Evolutionary conservation across 2,888 invertebrate genomes (phyloP), one percentile per base, ranked within the genome.

Genomic region (Actias luna): DNA sequence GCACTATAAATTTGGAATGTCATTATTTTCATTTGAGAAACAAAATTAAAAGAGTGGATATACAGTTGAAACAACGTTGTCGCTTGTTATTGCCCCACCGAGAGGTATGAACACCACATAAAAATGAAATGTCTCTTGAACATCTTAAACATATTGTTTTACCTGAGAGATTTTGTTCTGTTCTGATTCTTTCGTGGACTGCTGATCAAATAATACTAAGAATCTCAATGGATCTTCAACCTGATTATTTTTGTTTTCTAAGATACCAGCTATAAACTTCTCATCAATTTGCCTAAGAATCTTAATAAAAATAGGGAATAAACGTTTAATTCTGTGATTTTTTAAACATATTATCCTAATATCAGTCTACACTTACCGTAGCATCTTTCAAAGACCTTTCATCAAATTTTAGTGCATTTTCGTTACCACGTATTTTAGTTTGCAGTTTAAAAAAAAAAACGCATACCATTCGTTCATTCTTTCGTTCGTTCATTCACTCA

Each of bases 141-240:
- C 55, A 77, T 69, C n/a, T n/a, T n/a, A n/a, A n/a, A n/a, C n/a
- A n/a, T n/a, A n/a, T n/a, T n/a, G n/a, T n/a, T n/a, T 5, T 88
- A 95, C 96, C 94, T 81, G 88, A 76, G 65, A 95, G 87, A 65
- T 97, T 93, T 64, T 89, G 85, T 86, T 98, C 98, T 58, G 98
- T 91, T 66, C 95, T 92, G 66, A 98, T 94, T 80, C 98, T 93
- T 88, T 98, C 98, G 83, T 97, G 95, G 33, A 96, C 96, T 52
- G 98, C 85, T 98, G 98, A 87, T 98, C 98, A 82, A 98, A 95
- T 36, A 96, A 75, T 36, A 96, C 90, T 25, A 97, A 77, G 63
- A 93, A 84, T 69, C 93, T 84, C 25, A 79, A 89, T 62, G 83
- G 78, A 68, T 88, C 81, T 60, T 84, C 80, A 36, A 79, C 70